These are phyloP conservation scores for Mobula birostris DNA, from an alignment of 2,113 vertebrate species.

Conservation along the genomic window DNA sequence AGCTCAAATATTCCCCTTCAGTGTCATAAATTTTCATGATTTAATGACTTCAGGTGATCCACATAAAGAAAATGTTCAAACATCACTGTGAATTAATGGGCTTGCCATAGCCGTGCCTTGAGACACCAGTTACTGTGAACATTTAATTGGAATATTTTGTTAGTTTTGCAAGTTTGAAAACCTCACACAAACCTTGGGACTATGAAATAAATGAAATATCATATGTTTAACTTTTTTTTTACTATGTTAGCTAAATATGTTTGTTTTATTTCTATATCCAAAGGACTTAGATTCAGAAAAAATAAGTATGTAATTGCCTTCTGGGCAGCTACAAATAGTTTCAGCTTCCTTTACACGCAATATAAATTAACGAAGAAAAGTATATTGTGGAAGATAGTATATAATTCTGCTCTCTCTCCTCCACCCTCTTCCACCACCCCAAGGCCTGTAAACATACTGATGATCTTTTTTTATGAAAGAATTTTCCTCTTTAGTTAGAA, in stretches of 20 bases:
- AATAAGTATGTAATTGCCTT: background rate
- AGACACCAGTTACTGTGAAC: background rate
- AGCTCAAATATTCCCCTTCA: too few species aligned
- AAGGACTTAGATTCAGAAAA: background rate
- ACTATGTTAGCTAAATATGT: background rate
- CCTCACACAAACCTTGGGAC: too few species aligned
- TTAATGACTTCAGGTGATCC: background rate
- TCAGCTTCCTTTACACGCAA: background rate
- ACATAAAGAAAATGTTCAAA: background rate
- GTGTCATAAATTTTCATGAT: too few species aligned
- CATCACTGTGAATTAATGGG: background rate
- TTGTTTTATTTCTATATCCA: background rate
- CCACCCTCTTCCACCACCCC: too few species aligned
- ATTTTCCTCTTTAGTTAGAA: background rate
- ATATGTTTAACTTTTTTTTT: background rate
- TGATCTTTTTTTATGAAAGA: background rate
- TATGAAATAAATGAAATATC: background rate
- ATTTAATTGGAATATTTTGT: background rate
- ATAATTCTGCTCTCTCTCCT: too few species aligned
- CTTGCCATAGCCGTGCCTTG: background rate
- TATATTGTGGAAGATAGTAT: background rate
- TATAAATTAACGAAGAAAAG: background rate
- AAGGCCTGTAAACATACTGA: too few species aligned
- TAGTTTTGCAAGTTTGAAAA: background rate
- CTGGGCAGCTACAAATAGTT: background rate